These are phyloP conservation scores for Brachystomella parvula DNA, from an alignment of 1,140 invertebrate genomes.

Conservation along the genomic window DNA sequence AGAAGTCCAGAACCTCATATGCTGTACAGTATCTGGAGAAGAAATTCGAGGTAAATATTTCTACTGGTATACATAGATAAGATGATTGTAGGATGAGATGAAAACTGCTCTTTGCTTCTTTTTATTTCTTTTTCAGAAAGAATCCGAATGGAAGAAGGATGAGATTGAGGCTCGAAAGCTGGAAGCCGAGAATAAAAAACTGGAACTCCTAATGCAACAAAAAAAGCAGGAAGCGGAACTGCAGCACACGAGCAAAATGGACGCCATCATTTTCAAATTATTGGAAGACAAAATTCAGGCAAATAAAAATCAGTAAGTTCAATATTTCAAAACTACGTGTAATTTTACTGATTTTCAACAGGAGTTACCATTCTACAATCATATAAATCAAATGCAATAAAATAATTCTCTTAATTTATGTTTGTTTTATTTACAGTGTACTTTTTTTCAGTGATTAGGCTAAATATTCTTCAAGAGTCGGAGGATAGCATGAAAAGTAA, in stretches of 20 bases:
- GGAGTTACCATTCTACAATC: too few relatives aligned
- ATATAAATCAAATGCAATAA: too few relatives aligned
- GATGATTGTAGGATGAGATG: not conserved
- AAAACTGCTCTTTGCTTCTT: not conserved
- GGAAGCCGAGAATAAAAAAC: not conserved
- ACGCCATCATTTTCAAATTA: not conserved
- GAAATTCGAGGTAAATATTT: not conserved
- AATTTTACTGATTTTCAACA: too few relatives aligned
- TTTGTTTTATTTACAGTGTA: not conserved
- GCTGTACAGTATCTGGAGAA: not conserved
- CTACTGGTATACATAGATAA: not conserved
- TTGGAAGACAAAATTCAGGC: not conserved
- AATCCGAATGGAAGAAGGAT: not conserved
- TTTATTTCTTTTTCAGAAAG: not conserved
- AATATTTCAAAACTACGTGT: too few relatives aligned
- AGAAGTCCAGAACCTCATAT: not conserved
- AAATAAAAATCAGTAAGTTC: too few relatives aligned
- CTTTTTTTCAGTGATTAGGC: not conserved
- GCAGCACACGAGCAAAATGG: not conserved
- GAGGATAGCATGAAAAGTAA: not conserved
- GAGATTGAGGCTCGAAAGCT: not conserved
- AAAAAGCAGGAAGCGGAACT: not conserved
- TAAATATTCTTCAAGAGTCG: slow-evolving; percentile 15
- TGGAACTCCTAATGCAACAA: not conserved
- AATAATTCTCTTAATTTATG: too few relatives aligned